Evolutionary conservation across 2,113 vertebrate genomes (phyloP), one percentile per base, ranked within the genome.

Genomic region (Myrmophylax atrothorax): DNA sequence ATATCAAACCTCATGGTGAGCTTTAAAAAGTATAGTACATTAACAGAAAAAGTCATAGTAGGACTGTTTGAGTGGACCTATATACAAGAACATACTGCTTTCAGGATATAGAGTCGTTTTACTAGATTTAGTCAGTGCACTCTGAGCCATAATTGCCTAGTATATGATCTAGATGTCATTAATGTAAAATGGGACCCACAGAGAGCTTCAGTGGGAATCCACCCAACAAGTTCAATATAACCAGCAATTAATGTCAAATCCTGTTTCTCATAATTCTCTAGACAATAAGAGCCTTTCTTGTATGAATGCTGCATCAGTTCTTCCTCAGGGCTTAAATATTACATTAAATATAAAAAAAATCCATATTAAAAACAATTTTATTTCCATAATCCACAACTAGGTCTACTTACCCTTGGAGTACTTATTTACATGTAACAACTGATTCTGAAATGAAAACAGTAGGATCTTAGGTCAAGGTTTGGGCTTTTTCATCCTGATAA

Each of bases 1-100:
- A 50, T 86, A 77, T 84, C 64, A 90, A 96, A 92, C 40, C 52
- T 86, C 67, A 93, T 8, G 3, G 16, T 90, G 60, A 49, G 59
- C 46, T 88, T 81, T 79, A 8, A 4, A 81, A 87, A 72, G 55
- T 66, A 28, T 11, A 77, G 44, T 73, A 73, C 47, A 74, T 87
- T 70, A 92, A 79, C 20, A 58, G 64, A 94, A 95, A 79, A 31
- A 85, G 58, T 52, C 58, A 59, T 5, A 75, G 6, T 44, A 70
- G 28, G 26, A 62, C 9, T 68, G 16, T 72, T 9, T 29, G 60
- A 68, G 28, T 38, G 18, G 20, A 10, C 22, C 17, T 49, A 6
- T 49, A 6, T 17, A 25, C 2, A 82, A 58, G 49, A 82, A 38
- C 8, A 42, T 17, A 11, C 2, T 76, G 5, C 4, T 56, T 85